Evolutionary conservation across 2,888 invertebrate genomes (phyloP).

Genomic region (Drosophila infuscata): DNA sequence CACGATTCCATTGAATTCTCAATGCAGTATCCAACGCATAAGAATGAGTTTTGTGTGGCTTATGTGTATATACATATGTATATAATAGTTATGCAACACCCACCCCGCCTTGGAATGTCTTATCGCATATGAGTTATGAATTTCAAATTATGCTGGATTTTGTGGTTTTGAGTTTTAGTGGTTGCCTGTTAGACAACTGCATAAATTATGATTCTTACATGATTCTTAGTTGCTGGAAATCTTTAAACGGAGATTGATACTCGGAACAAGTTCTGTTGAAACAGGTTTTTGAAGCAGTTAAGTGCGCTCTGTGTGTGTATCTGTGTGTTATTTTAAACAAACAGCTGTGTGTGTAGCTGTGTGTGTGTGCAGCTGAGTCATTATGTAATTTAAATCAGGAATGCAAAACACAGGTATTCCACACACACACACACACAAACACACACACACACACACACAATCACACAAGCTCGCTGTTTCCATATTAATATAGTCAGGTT

Average conservation of each 20-base stretch:
- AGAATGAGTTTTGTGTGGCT: not conserved
- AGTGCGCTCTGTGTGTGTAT: not conserved
- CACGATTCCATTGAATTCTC: slow-evolving; percentile 29
- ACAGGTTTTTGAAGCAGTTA: slow-evolving; percentile 37
- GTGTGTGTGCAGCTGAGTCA: slow-evolving; percentile 41
- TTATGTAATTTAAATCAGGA: slow-evolving; percentile 48
- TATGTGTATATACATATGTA: not conserved
- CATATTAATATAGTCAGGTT: not conserved
- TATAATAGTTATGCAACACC: slow-evolving; percentile 11
- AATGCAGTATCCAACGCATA: not conserved
- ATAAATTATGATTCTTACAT: slow-evolving; percentile 43
- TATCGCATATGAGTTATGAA: slow-evolving; percentile 41
- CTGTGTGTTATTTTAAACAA: not conserved
- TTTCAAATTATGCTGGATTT: slow-evolving; percentile 33
- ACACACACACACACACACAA: not conserved
- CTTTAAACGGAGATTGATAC: slow-evolving; percentile 7
- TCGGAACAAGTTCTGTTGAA: slow-evolving; percentile 38
- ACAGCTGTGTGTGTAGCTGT: slow-evolving; percentile 3
- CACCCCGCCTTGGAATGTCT: slow-evolving; percentile 9
- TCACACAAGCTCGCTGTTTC: not conserved
- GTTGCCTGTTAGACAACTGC: slow-evolving; percentile 36
- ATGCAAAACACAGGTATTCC: slow-evolving; percentile 27
- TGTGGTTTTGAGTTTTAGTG: slow-evolving; percentile 15
- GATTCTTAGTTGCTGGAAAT: slow-evolving; percentile 12
- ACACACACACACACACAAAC: not conserved